Percentiles rank a stretch among this genome's conserved stretches.
Evolutionary conservation across 2,113 vertebrate species (phyloP).

Genomic region (Romanogobio albipinnatus): DNA sequence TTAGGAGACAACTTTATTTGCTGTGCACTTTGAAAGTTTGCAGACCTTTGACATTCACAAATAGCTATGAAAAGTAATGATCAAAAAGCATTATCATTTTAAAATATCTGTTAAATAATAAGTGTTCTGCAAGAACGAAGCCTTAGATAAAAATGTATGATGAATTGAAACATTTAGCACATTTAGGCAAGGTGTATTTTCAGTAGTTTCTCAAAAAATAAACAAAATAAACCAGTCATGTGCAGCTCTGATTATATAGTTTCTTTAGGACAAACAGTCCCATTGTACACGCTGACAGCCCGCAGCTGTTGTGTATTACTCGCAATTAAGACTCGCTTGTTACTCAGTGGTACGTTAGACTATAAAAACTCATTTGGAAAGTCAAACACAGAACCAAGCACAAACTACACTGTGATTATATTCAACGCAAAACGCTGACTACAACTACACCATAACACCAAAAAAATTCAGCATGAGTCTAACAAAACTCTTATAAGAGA

Average conservation of each 20-base stretch:
- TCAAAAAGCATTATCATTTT: no score
- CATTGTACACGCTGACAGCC: neutral
- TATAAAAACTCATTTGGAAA: constrained; percentile 29
- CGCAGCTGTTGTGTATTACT: constrained; percentile 29
- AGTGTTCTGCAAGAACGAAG: neutral
- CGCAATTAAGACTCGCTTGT: constrained; percentile 1
- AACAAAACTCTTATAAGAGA: neutral
- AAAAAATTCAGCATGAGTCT: neutral
- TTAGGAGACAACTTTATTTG: no score
- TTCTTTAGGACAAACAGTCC: constrained; percentile 14
- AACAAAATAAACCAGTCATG: constrained; percentile 3
- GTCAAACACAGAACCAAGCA: neutral
- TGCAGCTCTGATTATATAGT: neutral
- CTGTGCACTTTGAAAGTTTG: no score
- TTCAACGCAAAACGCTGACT: neutral
- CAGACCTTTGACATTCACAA: no score
- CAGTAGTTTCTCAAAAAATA: neutral
- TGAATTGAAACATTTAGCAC: neutral
- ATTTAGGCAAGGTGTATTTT: neutral
- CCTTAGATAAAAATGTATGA: no score
- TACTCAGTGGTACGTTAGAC: neutral
- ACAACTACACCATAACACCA: neutral
- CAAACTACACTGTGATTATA: neutral
- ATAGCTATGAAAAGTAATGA: no score
- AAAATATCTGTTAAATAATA: neutral